Evolutionary conservation across 2,888 invertebrate genomes (phyloP).

Genomic region (Dyspetes luteomarginatus): DNA sequence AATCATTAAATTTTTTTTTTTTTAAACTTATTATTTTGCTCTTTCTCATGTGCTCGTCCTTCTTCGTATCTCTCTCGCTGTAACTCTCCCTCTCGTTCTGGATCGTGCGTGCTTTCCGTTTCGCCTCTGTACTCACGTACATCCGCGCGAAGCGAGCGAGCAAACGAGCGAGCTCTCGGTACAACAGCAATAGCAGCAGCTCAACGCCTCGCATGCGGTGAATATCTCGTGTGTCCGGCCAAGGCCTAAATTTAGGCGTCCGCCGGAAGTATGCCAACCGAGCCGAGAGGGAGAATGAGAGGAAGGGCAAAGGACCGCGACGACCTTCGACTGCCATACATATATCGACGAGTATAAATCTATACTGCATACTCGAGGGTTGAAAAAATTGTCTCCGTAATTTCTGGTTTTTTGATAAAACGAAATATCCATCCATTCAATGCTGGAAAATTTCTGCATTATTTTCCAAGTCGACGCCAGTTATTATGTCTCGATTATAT

Average conservation of each 20-base stretch:
- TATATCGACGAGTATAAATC: neutral
- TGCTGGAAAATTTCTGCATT: too few relatives aligned
- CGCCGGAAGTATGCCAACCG: constrained; percentile 70
- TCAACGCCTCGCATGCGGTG: constrained; percentile 32
- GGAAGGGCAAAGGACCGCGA: constrained; percentile 54
- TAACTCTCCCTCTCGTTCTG: constrained; percentile 54
- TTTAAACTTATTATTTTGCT: constrained; percentile 12
- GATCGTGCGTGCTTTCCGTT: constrained; percentile 55
- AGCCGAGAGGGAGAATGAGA: constrained; percentile 48
- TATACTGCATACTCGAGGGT: neutral
- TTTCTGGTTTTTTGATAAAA: too few relatives aligned
- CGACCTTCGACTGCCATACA: constrained; percentile 57
- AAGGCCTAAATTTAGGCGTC: constrained; percentile 77
- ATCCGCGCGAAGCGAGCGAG: constrained; percentile 52
- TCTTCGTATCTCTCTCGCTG: constrained; percentile 37
- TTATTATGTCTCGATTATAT: too few relatives aligned
- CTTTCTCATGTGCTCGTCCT: constrained; percentile 54
- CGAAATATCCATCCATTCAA: too few relatives aligned
- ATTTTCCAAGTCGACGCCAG: too few relatives aligned
- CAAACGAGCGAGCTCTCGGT: constrained; percentile 20
- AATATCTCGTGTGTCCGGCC: constrained; percentile 66
- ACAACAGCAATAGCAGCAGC: constrained; percentile 21
- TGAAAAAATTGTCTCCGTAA: neutral
- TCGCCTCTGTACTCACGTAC: constrained; percentile 61
- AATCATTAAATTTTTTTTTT: neutral